phyloP scores from a whole-genome alignment of 2,888 invertebrate species.

The Agriotes lineatus region DNA sequence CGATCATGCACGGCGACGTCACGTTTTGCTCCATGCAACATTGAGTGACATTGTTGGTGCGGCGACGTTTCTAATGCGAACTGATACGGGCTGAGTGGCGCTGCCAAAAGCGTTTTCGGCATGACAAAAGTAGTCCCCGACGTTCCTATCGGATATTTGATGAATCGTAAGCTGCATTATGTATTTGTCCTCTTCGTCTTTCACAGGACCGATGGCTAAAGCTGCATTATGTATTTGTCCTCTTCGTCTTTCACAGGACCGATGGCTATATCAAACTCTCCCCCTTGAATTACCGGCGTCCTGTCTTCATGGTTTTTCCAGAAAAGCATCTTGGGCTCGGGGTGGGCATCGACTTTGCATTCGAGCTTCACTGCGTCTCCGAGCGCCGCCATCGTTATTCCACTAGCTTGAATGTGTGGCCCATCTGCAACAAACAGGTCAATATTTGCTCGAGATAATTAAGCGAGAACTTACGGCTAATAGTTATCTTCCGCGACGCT shows the following conservation, averaged over 20 bases:
- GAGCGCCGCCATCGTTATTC: conserved; percentile 81
- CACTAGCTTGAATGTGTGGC: conserved; percentile 82
- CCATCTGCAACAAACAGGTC: conserved; percentile 70
- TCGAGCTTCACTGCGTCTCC: conserved; percentile 83
- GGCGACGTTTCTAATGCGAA: conserved; percentile 74
- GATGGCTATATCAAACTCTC: conserved; percentile 77
- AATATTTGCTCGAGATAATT: background rate
- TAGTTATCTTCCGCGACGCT: conserved; percentile 82
- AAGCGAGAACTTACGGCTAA: conserved; percentile 77
- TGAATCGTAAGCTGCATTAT: conserved; percentile 82
- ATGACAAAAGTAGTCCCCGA: conserved; percentile 86
- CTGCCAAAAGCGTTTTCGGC: conserved; percentile 87
- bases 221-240: conserved; percentile 79
- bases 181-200: conserved; percentile 77
- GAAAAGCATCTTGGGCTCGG: conserved; percentile 84
- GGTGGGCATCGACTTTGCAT: conserved; percentile 83
- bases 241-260: conserved; percentile 74
- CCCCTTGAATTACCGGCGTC: conserved; percentile 81
- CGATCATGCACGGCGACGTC: conserved; percentile 81
- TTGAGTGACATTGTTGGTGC: conserved; percentile 80
- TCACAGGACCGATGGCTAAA: conserved; percentile 72
- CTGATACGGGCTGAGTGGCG: conserved; percentile 79
- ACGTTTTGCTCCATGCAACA: conserved; percentile 88
- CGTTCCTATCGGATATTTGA: conserved; percentile 77
- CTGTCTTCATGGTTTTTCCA: conserved; percentile 83